Percentiles rank a stretch among this genome's conserved stretches.
Evolutionary conservation across 2,113 vertebrate genomes (phyloP).

Genomic region (Ginglymostoma cirratum): DNA sequence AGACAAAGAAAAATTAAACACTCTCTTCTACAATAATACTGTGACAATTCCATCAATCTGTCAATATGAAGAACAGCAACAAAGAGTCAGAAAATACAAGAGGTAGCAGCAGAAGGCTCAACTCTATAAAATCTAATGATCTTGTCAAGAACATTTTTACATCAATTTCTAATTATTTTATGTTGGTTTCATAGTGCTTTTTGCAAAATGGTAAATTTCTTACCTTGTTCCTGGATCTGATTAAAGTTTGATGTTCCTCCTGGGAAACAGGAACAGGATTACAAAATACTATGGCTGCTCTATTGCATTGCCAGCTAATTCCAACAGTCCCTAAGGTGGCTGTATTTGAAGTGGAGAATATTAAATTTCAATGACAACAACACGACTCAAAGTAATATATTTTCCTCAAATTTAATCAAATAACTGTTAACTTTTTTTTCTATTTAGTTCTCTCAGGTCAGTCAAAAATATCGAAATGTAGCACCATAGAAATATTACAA

Average conservation of each 20-base stretch:
- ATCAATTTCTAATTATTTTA: conserved; percentile 19
- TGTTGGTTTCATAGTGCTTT: not conserved
- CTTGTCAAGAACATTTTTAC: conserved; percentile 6
- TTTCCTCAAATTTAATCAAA: not conserved
- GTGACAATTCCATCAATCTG: too few species aligned
- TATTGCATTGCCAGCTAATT: not conserved
- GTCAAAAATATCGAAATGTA: not conserved
- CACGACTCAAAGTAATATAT: not conserved
- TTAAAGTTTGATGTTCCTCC: not conserved
- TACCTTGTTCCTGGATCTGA: not conserved
- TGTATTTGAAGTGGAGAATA: not conserved
- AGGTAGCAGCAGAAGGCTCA: not conserved
- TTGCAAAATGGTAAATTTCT: conserved; percentile 16
- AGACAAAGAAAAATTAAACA: not conserved
- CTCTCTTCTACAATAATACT: too few species aligned
- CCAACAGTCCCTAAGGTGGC: conserved; percentile 13
- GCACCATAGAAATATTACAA: not conserved
- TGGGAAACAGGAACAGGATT: conserved; percentile 12
- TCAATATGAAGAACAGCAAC: not conserved
- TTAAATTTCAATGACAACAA: conserved; percentile 7
- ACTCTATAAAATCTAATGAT: not conserved
- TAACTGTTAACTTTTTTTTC: not conserved
- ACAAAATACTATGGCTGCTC: not conserved
- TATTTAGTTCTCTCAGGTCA: conserved; percentile 1
- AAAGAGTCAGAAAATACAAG: not conserved